Conservation (phyloP, 2,888 invertebrate species). For the Synanthedon andrenaeformis region DNA sequence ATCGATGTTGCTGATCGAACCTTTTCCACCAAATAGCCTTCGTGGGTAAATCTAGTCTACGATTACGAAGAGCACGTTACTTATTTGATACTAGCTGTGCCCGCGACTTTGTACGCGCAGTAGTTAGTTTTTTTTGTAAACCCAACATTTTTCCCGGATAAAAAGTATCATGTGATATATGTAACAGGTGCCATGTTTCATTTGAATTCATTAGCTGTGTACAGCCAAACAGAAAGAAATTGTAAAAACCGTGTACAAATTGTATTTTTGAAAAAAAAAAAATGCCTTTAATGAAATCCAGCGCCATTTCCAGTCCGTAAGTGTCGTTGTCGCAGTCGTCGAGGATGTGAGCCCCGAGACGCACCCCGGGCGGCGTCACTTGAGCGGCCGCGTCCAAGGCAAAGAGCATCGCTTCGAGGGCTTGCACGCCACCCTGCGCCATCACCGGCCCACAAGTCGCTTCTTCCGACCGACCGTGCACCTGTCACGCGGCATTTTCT, state of each 20-base stretch:
- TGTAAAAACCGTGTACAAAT: no score
- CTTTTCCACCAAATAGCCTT: slow-evolving; percentile 51
- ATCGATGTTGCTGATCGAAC: slow-evolving; percentile 93
- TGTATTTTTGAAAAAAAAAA: no score
- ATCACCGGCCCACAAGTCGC: slow-evolving; percentile 88
- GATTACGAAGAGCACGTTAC: no score
- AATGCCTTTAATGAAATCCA: slow-evolving; percentile 91
- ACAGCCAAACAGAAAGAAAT: no score
- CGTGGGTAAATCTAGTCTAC: no score
- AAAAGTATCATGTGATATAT: no score
- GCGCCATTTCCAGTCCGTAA: slow-evolving; percentile 91
- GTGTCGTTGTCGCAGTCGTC: slow-evolving; percentile 95
- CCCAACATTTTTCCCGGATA: no score
- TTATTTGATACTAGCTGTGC: no score
- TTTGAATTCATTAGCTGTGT: no score
- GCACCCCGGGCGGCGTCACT: slow-evolving; percentile 77
- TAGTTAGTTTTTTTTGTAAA: no score
- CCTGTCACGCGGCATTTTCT: slow-evolving; percentile 18
- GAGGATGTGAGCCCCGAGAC: slow-evolving; percentile 85
- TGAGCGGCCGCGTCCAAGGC: slow-evolving; percentile 79
- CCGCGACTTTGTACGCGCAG: no score
- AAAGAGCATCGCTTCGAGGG: slow-evolving; percentile 89
- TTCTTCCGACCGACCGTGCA: slow-evolving; percentile 85
- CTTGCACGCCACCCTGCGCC: slow-evolving; percentile 89
- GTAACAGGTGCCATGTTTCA: no score